phyloP scores from a whole-genome alignment of 2,113 vertebrate genomes.

The Tachysurus vachellii region DNA sequence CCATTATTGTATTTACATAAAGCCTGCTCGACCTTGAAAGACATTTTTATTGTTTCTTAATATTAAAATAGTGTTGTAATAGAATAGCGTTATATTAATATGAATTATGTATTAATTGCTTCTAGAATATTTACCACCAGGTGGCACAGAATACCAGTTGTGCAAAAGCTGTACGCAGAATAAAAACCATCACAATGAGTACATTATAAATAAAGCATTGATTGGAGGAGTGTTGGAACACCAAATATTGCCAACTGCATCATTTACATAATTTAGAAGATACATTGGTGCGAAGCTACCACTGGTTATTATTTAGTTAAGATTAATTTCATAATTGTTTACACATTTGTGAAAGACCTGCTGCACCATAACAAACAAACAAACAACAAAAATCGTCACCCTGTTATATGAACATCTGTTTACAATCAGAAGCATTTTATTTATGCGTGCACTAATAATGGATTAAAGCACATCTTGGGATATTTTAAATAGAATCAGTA shows the following conservation, averaged over 20 bases:
- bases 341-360: neutral
- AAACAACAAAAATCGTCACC: too few relatives aligned
- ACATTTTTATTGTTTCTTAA: neutral
- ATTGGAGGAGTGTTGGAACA: neutral
- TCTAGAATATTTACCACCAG: neutral
- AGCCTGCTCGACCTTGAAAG: neutral
- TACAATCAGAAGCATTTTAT: neutral
- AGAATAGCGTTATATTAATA: neutral
- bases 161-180: neutral
- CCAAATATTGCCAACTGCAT: neutral
- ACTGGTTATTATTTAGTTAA: neutral
- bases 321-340: too few relatives aligned
- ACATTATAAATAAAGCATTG: neutral
- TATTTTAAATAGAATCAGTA: neutral
- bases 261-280: neutral
- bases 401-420: conserved; percentile 15
- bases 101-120: neutral
- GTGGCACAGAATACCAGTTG: neutral
- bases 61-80: neutral
- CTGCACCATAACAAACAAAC: conserved; percentile 12
- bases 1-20: neutral
- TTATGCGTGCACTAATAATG: neutral
- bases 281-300: neutral
- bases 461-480: neutral
- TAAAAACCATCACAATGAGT: neutral